phyloP scores from a whole-genome alignment of 2,797 vertebrate species.

The Psittacula derbiana region DNA sequence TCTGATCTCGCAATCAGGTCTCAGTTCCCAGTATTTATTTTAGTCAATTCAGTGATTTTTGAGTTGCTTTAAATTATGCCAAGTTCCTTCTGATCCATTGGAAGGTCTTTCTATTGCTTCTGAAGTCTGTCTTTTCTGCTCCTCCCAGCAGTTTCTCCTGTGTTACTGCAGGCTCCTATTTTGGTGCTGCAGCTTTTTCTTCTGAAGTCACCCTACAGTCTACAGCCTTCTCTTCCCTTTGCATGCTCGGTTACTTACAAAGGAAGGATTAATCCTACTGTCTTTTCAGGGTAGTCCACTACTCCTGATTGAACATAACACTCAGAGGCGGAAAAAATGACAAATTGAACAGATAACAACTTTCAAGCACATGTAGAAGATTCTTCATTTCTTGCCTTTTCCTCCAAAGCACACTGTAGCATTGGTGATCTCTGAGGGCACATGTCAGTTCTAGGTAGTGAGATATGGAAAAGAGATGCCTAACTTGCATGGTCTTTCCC shows the following conservation, averaged over 20 bases:
- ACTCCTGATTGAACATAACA: background rate
- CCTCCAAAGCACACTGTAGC: background rate
- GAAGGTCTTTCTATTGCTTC: background rate
- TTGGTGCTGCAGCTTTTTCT: background rate
- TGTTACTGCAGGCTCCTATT: background rate
- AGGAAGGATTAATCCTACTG: background rate
- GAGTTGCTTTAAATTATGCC: background rate
- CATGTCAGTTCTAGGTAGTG: background rate
- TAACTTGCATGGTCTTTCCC: background rate
- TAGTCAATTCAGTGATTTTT: background rate
- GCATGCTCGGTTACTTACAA: background rate
- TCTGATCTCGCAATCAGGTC: background rate
- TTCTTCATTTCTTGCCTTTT: background rate
- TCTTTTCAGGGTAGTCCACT: background rate
- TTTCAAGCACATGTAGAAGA: rapidly evolving
- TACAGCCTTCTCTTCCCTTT: background rate
- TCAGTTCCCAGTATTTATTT: background rate
- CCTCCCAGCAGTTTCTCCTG: background rate
- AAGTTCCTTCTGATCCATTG: background rate
- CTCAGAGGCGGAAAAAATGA: rapidly evolving
- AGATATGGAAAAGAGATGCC: background rate
- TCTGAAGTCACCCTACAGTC: background rate
- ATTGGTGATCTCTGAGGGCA: background rate
- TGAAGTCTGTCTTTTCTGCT: background rate
- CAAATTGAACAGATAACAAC: background rate